These are phyloP conservation scores for Macheiramphus alcinus DNA, from an alignment of 2,113 vertebrate species.

Conservation along the genomic window DNA sequence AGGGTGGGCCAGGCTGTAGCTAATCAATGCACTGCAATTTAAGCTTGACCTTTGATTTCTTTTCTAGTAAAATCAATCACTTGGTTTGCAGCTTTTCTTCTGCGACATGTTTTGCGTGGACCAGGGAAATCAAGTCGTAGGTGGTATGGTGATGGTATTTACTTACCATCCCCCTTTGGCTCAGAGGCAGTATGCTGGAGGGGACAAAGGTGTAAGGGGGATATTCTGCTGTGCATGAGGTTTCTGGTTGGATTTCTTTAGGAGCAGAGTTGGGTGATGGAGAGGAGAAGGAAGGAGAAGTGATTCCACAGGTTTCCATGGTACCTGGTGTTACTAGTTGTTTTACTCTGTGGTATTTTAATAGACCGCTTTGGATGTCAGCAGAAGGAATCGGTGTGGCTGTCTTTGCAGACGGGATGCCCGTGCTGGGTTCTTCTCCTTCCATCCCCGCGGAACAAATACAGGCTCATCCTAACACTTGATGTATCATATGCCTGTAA, in stretches of 20 bases:
- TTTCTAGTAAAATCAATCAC: not conserved
- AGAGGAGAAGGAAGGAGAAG: not conserved
- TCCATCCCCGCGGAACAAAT: not conserved
- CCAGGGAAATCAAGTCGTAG: rapidly evolving
- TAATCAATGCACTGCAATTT: not conserved
- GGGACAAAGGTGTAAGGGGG: not conserved
- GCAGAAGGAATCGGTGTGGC: not conserved
- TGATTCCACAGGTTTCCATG: not conserved
- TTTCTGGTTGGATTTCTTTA: not conserved
- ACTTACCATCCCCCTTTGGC: rapidly evolving
- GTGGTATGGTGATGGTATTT: not conserved
- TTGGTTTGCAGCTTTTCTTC: not conserved
- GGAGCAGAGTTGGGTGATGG: not conserved
- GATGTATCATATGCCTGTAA: not conserved
- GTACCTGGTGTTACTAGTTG: not conserved
- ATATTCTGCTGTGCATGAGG: not conserved
- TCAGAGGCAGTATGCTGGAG: not conserved
- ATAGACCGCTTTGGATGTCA: not conserved
- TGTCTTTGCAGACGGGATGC: not conserved
- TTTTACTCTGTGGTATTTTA: not conserved
- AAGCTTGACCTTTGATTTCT: not conserved
- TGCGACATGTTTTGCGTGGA: not conserved
- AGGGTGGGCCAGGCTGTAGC: not conserved
- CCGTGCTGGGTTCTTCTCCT: not conserved
- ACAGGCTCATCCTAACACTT: too few species aligned